Percentiles rank a stretch among this genome's conserved stretches.
phyloP scores from a whole-genome alignment of 2,888 invertebrate genomes.

The Oxyscelio sp. region DNA sequence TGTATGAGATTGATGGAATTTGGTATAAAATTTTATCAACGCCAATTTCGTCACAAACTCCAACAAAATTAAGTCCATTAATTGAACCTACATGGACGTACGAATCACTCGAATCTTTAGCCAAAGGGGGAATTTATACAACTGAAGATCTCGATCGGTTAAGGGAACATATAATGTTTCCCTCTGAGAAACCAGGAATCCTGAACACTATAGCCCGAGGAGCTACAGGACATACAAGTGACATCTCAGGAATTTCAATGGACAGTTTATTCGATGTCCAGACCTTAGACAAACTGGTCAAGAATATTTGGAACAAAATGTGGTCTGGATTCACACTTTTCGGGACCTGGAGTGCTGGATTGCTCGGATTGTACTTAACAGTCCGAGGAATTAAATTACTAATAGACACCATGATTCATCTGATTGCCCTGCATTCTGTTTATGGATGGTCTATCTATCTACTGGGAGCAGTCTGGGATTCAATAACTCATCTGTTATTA shows the following conservation, averaged over 20 bases:
- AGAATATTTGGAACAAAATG: not conserved
- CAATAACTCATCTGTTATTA: not conserved
- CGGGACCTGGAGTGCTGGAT: conserved; percentile 35
- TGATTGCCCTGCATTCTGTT: not conserved
- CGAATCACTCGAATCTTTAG: not conserved
- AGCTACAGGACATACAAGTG: not conserved
- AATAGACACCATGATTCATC: conserved; percentile 1
- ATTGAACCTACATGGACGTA: conserved; percentile 1
- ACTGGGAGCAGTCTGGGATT: conserved; percentile 19
- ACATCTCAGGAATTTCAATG: not conserved
- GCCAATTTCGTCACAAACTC: not conserved
- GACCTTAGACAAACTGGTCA: not conserved
- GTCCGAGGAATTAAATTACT: not conserved
- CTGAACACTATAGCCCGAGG: not conserved
- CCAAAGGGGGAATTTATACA: conserved; percentile 48
- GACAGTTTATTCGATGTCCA: conserved; percentile 4
- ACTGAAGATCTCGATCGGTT: conserved; percentile 35
- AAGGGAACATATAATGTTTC: conserved; percentile 51
- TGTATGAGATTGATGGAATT: not conserved
- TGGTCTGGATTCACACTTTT: conserved; percentile 29
- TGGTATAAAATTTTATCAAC: not conserved
- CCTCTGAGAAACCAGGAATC: not conserved
- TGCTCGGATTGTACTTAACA: conserved; percentile 1
- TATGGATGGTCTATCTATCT: conserved; percentile 8
- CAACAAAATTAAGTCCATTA: conserved; percentile 7